phyloP scores from a whole-genome alignment of 1,140 invertebrate species.

The Lanistes nyassanus region DNA sequence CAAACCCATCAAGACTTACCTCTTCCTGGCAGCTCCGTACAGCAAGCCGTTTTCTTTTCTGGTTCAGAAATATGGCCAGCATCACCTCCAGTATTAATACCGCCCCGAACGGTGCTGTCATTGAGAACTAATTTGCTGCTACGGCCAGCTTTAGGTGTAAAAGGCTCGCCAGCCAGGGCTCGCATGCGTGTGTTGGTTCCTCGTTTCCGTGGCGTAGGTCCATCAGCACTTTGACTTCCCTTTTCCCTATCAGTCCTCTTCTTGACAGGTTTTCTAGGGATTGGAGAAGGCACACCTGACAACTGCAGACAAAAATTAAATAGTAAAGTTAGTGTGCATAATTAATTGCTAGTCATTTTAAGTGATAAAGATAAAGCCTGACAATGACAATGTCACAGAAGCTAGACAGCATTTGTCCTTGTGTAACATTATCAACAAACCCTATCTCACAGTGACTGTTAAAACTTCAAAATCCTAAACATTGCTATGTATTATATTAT shows the following conservation, averaged over 20 bases:
- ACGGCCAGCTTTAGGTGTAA: conserved; percentile 1
- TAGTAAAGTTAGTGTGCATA: no score
- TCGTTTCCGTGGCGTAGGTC: conserved; percentile 13
- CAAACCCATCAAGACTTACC: conserved; percentile 36
- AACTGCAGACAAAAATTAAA: no score
- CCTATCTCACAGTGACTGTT: no score
- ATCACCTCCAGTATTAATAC: background rate
- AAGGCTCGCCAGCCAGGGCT: conserved; percentile 15
- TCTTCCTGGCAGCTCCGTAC: conserved; percentile 53
- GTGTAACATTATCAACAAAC: no score
- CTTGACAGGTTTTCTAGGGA: conserved; percentile 22
- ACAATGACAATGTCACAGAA: no score
- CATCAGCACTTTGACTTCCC: conserved; percentile 20
- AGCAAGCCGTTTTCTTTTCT: conserved; percentile 31
- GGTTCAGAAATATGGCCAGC: conserved; percentile 7
- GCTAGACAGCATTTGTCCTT: no score
- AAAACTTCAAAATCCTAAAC: no score
- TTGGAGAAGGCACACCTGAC: conserved; percentile 20
- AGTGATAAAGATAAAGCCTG: no score
- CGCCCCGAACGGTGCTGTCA: conserved; percentile 7
- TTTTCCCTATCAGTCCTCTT: conserved; percentile 5
- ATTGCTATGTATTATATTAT: no score
- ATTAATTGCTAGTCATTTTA: no score
- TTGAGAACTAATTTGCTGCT: conserved; percentile 1
- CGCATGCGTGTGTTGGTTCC: conserved; percentile 25